A percentile compares a stretch with the other conserved stretches of the same genome.
phyloP scores from a whole-genome alignment of 2,113 vertebrate species.

The Limnothrissa miodon region DNA sequence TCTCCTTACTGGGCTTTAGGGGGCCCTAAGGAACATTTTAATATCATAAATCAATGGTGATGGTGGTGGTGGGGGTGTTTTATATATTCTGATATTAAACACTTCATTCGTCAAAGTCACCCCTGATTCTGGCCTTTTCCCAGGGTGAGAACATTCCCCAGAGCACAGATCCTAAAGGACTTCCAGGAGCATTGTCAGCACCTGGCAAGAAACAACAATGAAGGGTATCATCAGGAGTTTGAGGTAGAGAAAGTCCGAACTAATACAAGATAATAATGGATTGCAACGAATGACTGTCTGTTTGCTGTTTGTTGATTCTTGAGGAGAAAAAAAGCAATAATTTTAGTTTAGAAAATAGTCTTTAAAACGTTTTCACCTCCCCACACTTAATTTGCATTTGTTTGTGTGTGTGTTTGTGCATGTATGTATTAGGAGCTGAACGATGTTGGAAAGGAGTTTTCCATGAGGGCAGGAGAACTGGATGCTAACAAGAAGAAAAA shows the following conservation, averaged over 20 bases:
- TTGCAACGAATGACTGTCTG: not conserved
- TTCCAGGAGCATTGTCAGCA: constrained; percentile 49
- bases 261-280: rapidly evolving
- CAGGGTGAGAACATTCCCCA: not conserved
- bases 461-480: constrained; percentile 66
- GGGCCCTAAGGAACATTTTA: too few relatives aligned
- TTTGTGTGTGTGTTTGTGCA: not conserved
- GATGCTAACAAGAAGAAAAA: constrained; percentile 81
- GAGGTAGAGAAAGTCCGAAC: constrained; percentile 65
- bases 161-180: not conserved
- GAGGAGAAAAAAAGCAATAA: not conserved
- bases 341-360: not conserved
- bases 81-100: too few relatives aligned
- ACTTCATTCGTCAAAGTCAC: not conserved
- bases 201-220: constrained; percentile 70
- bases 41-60: too few relatives aligned
- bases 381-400: too few relatives aligned
- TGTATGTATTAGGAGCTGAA: constrained; percentile 72
- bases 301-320: too few relatives aligned
- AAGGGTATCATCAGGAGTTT: constrained; percentile 81
- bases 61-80: too few relatives aligned
- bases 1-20: too few relatives aligned
- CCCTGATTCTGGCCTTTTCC: not conserved
- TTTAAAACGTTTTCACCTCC: constrained; percentile 58
- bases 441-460: constrained; percentile 78